Conservation (phyloP, 2,797 vertebrate genomes). For the Gymnopithys bicolor region DNA sequence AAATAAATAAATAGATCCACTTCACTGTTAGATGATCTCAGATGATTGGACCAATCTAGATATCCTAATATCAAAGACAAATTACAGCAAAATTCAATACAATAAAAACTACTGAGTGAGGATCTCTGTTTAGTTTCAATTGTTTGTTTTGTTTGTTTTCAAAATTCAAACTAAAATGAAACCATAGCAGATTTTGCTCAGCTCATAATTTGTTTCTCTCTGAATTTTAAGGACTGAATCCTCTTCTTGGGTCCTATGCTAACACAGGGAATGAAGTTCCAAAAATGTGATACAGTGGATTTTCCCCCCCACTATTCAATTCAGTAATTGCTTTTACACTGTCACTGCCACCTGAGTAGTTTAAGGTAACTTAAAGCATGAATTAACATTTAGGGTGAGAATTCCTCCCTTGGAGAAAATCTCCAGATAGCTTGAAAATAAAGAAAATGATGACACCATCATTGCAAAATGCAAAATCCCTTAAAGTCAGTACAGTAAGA, state of each 20-base stretch:
- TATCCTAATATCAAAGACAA: neutral
- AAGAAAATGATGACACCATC: neutral
- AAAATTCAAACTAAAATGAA: neutral
- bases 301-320: neutral
- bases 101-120: neutral
- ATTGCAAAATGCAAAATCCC: neutral
- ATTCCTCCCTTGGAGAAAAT: neutral
- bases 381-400: neutral
- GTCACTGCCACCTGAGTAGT: neutral
- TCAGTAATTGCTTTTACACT: neutral
- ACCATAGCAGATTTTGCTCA: neutral
- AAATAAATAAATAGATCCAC: neutral
- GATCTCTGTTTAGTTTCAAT: neutral
- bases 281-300: rapidly evolving
- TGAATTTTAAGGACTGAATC: neutral
- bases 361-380: neutral
- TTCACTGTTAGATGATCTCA: neutral
- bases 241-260: neutral
- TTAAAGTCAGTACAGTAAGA: neutral
- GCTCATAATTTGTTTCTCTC: neutral
- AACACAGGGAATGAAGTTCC: rapidly evolving
- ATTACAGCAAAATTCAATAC: neutral
- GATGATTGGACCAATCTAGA: neutral
- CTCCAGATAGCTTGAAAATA: neutral
- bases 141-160: neutral